These are phyloP conservation scores for Thalpophila matura DNA, from an alignment of 2,888 invertebrate species.

Conservation along the genomic window DNA sequence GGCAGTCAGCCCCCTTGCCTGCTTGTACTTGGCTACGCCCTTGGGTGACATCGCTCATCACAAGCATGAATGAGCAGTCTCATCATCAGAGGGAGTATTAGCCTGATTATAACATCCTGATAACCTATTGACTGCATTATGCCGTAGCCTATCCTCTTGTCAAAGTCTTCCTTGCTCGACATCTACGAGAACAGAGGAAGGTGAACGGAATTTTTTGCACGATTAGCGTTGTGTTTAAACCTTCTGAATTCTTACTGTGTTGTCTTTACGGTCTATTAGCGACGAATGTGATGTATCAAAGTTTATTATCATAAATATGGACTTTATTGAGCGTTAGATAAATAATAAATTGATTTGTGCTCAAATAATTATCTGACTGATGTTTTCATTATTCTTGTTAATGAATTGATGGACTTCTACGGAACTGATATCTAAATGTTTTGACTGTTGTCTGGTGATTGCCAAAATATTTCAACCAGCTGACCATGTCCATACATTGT, in stretches of 20 bases:
- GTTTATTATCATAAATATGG: constrained; percentile 47
- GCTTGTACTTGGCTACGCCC: no score
- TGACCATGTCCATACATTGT: constrained; percentile 3
- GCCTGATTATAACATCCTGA: no score
- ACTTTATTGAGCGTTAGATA: constrained; percentile 39
- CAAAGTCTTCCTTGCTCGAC: no score
- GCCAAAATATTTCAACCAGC: constrained; percentile 8
- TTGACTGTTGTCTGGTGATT: not conserved
- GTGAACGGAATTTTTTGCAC: no score
- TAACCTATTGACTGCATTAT: no score
- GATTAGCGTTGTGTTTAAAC: not conserved
- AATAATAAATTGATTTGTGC: constrained; percentile 42
- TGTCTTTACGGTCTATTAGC: constrained; percentile 30
- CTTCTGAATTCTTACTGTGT: constrained; percentile 11
- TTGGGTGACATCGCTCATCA: no score
- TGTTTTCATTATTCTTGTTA: constrained; percentile 2
- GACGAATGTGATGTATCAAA: constrained; percentile 34
- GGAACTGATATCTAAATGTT: not conserved
- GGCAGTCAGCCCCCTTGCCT: no score
- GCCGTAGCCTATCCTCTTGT: no score
- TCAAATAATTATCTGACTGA: constrained; percentile 9
- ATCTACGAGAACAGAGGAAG: no score
- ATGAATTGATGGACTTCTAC: constrained; percentile 1
- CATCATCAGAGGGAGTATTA: no score
- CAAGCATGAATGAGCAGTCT: no score